Conservation (phyloP, 2,888 invertebrate genomes). For the Archaeoteleia sp. region DNA sequence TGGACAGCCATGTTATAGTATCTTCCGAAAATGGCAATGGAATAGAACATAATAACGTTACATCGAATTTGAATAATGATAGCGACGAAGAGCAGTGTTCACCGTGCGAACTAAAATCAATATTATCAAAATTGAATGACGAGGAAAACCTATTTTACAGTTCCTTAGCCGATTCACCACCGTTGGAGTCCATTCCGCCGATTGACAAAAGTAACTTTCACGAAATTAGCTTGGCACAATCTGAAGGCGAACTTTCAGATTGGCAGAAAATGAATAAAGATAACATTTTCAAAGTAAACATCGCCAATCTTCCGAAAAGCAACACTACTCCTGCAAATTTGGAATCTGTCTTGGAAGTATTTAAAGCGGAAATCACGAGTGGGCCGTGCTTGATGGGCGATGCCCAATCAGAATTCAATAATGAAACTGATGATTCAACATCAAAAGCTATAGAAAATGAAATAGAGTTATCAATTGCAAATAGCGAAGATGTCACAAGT, state of each 20-base stretch:
- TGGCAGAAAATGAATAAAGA: constrained; percentile 60
- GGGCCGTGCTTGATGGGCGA: background rate
- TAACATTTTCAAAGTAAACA: constrained; percentile 55
- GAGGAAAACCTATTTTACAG: too few relatives aligned
- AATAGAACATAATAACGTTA: too few relatives aligned
- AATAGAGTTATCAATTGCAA: background rate
- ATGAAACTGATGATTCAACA: too few relatives aligned
- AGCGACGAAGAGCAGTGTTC: too few relatives aligned
- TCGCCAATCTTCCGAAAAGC: constrained; percentile 49
- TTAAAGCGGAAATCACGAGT: constrained; percentile 40
- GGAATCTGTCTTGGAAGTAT: constrained; percentile 49
- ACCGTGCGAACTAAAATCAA: too few relatives aligned
- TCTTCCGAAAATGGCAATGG: too few relatives aligned
- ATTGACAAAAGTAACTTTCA: constrained; percentile 3
- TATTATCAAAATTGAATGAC: too few relatives aligned
- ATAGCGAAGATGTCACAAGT: background rate
- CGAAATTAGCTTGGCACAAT: constrained; percentile 50
- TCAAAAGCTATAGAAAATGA: background rate
- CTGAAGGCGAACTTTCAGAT: constrained; percentile 42
- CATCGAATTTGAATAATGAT: too few relatives aligned
- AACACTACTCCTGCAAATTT: constrained; percentile 40
- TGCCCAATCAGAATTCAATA: too few relatives aligned
- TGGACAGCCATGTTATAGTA: too few relatives aligned
- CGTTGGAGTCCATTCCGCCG: too few relatives aligned
- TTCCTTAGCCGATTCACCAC: too few relatives aligned